Base-by-base conservation (phyloP, 2,797 vertebrate species). In the Bradypus variegatus region DNA sequence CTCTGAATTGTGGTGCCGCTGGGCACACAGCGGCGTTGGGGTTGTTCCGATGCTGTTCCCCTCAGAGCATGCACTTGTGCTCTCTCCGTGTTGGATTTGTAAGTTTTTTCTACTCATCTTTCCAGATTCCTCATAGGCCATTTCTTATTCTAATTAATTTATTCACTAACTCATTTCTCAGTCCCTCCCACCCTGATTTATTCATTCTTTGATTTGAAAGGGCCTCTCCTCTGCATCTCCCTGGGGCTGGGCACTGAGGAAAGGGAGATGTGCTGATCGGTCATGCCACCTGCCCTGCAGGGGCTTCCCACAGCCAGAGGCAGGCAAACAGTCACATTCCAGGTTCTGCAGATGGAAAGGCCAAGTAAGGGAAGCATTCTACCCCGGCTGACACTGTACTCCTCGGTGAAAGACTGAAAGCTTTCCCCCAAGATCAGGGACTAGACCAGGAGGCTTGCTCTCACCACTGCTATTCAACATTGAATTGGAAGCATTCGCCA, bases 31-130 rank as follows among this genome's bases (percentile, higher is more conserved):
- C 2, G n/a, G 48, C 55, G n/a, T 67, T 5, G 29, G 67, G 55
- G 19, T 62, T 45, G 64, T 80, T 21, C 13, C 21, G 12, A 6
- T 2, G 48, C 50, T 8, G 0, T 29, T 9, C 67, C 0, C 0
- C 65, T n/a, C 33, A 0, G 18, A 8, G 45, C 7, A 0, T 3
- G 29, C 9, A 2, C 2, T 2, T 23, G 69, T 23, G 0, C 53
- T 65, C 60, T 50, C 33, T 62, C 76, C 1, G 2, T 21, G 41
- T 36, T 27, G 18, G 31, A 6, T 5, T 36, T 29, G 38, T 11
- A 2, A 10, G 31, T 38, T 15, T 53, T 79, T 69, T 73, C 69
- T 73, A 19, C 31, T 16, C 21, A 8, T 8, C 81, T 78, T 81
- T 25, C 70, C 72, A 13, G 62, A 23, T n/a, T 29, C 60, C 67